Evolutionary conservation across 2,113 vertebrate genomes (phyloP).

Genomic region (Apteryx owenii): DNA sequence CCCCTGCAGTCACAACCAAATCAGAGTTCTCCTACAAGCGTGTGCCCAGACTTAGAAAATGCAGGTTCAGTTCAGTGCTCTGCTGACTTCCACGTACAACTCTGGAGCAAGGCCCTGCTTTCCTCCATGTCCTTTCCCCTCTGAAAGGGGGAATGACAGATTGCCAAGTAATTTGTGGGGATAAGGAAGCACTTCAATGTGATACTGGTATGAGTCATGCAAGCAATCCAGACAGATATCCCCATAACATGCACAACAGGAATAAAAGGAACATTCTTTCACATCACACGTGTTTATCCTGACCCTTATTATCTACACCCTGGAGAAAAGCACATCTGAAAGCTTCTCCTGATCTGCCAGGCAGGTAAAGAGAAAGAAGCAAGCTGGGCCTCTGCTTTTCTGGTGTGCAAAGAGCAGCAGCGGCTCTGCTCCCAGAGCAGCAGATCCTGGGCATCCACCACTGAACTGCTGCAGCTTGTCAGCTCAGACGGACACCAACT

Average conservation of each 20-base stretch:
- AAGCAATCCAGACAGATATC: not conserved
- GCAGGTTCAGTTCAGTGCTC: not conserved
- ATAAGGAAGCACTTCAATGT: not conserved
- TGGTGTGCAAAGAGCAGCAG: not conserved
- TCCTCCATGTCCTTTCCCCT: too few species aligned
- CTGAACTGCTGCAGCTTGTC: not conserved
- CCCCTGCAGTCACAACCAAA: too few species aligned
- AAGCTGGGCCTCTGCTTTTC: not conserved
- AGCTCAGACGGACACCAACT: not conserved
- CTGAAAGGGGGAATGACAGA: not conserved
- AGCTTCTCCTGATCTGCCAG: not conserved
- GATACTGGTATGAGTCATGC: not conserved
- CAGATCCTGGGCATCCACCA: not conserved
- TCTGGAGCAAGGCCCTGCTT: not conserved
- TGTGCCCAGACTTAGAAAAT: not conserved
- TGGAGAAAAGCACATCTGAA: not conserved
- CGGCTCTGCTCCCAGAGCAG: not conserved
- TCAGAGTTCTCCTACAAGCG: too few species aligned
- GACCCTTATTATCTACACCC: too few species aligned
- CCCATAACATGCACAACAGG: too few species aligned
- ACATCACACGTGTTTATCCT: not conserved
- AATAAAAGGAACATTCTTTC: not conserved
- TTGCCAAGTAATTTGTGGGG: not conserved
- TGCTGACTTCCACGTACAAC: not conserved
- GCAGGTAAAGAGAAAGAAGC: not conserved